A percentile compares a stretch with the other conserved stretches of the same genome.
phyloP scores from a whole-genome alignment of 1,140 invertebrate species.

The Lucilia cuprina region DNA sequence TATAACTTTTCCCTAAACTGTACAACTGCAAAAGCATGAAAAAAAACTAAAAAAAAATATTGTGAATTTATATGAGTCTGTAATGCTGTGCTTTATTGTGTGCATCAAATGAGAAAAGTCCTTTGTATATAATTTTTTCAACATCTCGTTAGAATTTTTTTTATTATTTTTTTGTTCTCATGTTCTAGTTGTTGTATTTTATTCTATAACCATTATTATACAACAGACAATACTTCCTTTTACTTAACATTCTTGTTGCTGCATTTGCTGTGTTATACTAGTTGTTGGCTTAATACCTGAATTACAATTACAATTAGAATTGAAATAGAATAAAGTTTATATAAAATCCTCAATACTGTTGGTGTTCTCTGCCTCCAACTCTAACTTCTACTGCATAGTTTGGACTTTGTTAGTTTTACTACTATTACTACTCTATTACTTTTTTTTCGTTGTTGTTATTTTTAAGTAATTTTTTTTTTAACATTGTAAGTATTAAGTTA shows the following conservation, averaged over 20 bases:
- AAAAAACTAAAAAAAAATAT: neutral
- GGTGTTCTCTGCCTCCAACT: neutral
- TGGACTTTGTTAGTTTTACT: constrained; percentile 13
- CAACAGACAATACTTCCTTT: constrained; percentile 7
- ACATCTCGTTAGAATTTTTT: neutral
- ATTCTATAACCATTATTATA: neutral
- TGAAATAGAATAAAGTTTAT: constrained; percentile 1
- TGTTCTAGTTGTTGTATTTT: neutral
- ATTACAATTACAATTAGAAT: constrained; percentile 15
- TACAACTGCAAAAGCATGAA: neutral
- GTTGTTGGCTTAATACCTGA: constrained; percentile 14
- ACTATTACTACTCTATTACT: neutral
- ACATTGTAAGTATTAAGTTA: neutral
- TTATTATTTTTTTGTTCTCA: neutral
- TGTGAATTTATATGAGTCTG: constrained; percentile 9
- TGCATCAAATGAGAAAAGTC: constrained; percentile 17
- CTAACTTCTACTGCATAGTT: neutral
- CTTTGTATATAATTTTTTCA: neutral
- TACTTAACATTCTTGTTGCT: neutral
- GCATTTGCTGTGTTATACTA: neutral
- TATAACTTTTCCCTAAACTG: neutral
- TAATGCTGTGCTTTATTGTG: constrained; percentile 14
- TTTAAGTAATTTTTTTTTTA: neutral
- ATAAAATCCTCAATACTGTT: neutral
- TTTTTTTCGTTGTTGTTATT: neutral